Evolutionary conservation across 2,888 invertebrate species (phyloP).

Genomic region (Volucella inanis): DNA sequence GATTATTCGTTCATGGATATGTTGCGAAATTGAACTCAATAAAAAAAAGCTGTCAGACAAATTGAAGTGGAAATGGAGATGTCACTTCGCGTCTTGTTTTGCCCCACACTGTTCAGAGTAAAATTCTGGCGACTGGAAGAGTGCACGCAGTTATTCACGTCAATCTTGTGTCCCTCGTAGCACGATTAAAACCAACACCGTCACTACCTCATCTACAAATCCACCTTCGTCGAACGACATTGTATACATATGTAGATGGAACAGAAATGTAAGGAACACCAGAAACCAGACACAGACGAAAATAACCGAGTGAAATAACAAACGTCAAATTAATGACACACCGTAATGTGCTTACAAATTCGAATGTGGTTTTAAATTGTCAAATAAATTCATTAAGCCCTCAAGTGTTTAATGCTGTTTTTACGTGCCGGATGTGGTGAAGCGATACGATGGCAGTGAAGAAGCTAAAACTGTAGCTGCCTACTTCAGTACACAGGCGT

Average conservation of each 20-base stretch:
- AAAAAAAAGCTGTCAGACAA: slow-evolving; percentile 81
- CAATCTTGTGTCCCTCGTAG: slow-evolving; percentile 51
- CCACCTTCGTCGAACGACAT: background rate
- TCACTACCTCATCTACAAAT: background rate
- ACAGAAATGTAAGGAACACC: slow-evolving; percentile 36
- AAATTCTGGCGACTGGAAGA: slow-evolving; percentile 26
- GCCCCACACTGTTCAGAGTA: slow-evolving; percentile 16
- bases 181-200: slow-evolving; percentile 6
- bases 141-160: slow-evolving; percentile 53
- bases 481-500: slow-evolving; percentile 25
- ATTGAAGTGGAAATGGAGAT: slow-evolving; percentile 83
- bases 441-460: background rate
- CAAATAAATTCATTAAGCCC: slow-evolving; percentile 74
- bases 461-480: background rate
- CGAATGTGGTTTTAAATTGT: slow-evolving; percentile 74
- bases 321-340: slow-evolving; percentile 72
- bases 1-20: slow-evolving; percentile 51
- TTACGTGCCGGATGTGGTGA: slow-evolving; percentile 60
- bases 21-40: slow-evolving; percentile 81
- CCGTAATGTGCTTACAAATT: slow-evolving; percentile 74
- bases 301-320: slow-evolving; percentile 70
- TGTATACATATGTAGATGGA: background rate
- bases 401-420: slow-evolving; percentile 69
- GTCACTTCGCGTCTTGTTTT: slow-evolving; percentile 78
- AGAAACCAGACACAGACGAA: slow-evolving; percentile 48